Evolutionary conservation across 2,113 vertebrate genomes (phyloP).

Genomic region (Oncorhynchus kisutch): DNA sequence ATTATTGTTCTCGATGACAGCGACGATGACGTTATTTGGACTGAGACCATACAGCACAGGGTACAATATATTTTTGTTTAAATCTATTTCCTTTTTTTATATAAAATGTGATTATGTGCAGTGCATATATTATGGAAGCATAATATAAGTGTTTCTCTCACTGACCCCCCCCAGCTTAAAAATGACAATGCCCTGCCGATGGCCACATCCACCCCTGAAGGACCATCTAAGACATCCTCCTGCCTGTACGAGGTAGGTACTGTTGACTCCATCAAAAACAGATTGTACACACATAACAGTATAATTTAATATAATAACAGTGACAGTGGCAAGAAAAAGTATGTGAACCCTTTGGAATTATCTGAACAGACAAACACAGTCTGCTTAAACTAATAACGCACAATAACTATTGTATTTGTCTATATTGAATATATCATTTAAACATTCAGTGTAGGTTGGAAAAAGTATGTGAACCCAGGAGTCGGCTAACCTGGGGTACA

Average conservation of each 20-base stretch:
- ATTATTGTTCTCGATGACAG: conserved; percentile 8
- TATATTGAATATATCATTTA: no score
- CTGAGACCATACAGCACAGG: neutral
- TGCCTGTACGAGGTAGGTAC: conserved; percentile 16
- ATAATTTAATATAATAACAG: no score
- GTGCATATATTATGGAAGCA: neutral
- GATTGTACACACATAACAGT: no score
- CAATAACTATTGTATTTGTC: no score
- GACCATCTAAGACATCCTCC: neutral
- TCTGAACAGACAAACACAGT: no score
- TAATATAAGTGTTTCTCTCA: neutral
- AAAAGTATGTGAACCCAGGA: no score
- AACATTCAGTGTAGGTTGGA: no score
- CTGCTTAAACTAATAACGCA: no score
- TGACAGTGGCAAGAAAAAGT: no score
- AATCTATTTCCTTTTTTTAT: neutral
- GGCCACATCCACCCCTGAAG: neutral
- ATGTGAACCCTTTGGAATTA: no score
- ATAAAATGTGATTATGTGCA: neutral
- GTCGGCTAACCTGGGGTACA: no score
- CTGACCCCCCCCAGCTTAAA: neutral
- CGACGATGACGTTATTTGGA: conserved; percentile 10
- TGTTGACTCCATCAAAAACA: neutral
- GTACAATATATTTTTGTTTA: neutral
- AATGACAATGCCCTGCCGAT: neutral